Evolutionary conservation across 2,888 invertebrate species (phyloP), one percentile per base, ranked within the genome.

Genomic region (Plebejus anna): DNA sequence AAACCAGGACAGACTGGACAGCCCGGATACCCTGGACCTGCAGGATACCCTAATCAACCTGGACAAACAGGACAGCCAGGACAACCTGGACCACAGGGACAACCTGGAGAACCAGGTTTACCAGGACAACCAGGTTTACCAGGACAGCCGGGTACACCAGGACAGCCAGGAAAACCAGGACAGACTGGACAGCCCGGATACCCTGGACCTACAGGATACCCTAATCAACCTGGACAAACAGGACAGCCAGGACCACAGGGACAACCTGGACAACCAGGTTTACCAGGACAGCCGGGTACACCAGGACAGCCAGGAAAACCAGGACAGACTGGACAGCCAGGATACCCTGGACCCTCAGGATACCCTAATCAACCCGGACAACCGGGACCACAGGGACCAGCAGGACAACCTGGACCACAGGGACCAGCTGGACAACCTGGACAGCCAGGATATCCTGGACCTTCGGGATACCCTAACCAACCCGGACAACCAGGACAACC

Each of bases 11-110:
- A 80, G 78, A 82, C 81, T 47, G 83, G 81, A 36, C 76, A 80
- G 22, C 80, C 81, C 42, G 80, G 81, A 16, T 32, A 80, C 0
- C 82, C 81, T 0, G 82, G 82, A 11, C 66, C 81, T 0, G 79
- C 81, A 38, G 80, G 81, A 36, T 75, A 80, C 9, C 82, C 83
- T n/a, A 57, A 57, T 57, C 57, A 57, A 57, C 57, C 57, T 3
- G 80, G 80, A 0, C 42, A 80, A 0, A 81, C 85, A 90, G n/a
- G n/a, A 13, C 57, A 57, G n/a, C 82, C 81, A 38, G 83, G 82
- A 13, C 57, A 57, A 22, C 82, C 81, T 32, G 83, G 82, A 2
- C 22, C 61, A 28, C 78, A 78, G 22, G 81, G 81, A 16, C 28
- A 75, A 0, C 82, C 81, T 72, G 84, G 84, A 4, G 59, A 78